Evolutionary conservation across 1,140 invertebrate genomes (phyloP).

Genomic region (Oryctes rhinoceros): DNA sequence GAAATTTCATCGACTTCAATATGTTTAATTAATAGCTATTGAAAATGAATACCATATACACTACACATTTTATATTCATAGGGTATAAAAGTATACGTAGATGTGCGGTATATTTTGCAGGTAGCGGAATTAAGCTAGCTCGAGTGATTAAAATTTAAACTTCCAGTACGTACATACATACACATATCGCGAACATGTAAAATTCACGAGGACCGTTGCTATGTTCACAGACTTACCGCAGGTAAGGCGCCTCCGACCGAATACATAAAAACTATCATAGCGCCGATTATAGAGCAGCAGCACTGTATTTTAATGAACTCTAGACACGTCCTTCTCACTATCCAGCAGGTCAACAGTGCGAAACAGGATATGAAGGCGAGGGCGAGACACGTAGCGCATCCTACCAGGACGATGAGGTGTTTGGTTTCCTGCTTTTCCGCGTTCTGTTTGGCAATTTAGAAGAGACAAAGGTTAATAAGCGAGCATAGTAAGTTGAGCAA

Average conservation of each 20-base stretch:
- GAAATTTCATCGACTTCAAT: no score
- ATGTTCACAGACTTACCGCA: constrained; percentile 61
- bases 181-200: no score
- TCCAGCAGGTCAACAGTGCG: constrained; percentile 68
- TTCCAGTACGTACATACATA: no score
- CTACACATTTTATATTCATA: no score
- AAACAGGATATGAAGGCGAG: constrained; percentile 26
- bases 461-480: constrained; percentile 19
- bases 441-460: constrained; percentile 2
- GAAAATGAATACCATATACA: no score
- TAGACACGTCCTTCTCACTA: constrained; percentile 68
- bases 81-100: no score
- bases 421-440: constrained; percentile 2
- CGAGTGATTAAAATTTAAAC: no score
- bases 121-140: no score
- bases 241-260: constrained; percentile 66
- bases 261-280: constrained; percentile 71
- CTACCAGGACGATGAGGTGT: constrained; percentile 36
- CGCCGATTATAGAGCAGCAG: constrained; percentile 67
- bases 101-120: no score
- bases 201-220: neutral
- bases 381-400: constrained; percentile 59
- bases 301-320: constrained; percentile 75
- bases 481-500: neutral
- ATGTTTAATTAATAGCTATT: no score